These are phyloP conservation scores for Cephalopachus bancanus DNA, from an alignment of 2,797 vertebrate genomes.

Conservation along the genomic window DNA sequence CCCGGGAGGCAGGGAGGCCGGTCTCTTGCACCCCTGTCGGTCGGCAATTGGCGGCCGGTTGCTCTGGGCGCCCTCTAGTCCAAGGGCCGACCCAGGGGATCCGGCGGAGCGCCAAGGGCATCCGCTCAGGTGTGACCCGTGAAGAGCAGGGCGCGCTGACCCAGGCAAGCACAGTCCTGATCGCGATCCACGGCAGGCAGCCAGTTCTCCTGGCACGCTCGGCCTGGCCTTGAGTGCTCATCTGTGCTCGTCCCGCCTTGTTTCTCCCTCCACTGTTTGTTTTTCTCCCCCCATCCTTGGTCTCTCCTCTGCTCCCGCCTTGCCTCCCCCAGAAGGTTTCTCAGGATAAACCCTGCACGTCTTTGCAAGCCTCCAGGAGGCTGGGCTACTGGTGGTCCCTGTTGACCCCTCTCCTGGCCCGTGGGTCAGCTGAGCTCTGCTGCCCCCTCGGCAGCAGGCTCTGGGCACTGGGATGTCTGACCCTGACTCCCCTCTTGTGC, in stretches of 20 bases:
- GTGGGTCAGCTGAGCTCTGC: neutral
- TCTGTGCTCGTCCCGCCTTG: neutral
- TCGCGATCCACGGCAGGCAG: neutral
- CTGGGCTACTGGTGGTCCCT: neutral
- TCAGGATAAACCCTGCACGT: neutral
- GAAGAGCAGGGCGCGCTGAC: neutral
- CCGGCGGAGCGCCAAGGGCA: neutral
- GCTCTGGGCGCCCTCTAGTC: neutral
- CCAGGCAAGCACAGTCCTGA: neutral
- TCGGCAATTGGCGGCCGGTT: neutral
- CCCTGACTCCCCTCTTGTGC: neutral
- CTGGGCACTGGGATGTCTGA: neutral
- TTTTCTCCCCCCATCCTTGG: neutral
- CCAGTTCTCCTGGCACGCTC: neutral
- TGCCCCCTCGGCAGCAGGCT: neutral
- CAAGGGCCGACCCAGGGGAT: neutral
- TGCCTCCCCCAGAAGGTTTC: slow-evolving; percentile 5
- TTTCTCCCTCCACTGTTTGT: neutral
- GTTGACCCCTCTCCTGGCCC: neutral
- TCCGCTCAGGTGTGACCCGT: neutral
- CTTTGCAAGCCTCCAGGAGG: neutral
- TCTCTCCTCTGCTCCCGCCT: neutral
- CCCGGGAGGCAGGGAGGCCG: neutral
- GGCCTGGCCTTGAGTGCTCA: neutral
- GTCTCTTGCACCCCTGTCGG: neutral